phyloP scores from a whole-genome alignment of 2,888 invertebrate genomes.

The Lymantria dispar region DNA sequence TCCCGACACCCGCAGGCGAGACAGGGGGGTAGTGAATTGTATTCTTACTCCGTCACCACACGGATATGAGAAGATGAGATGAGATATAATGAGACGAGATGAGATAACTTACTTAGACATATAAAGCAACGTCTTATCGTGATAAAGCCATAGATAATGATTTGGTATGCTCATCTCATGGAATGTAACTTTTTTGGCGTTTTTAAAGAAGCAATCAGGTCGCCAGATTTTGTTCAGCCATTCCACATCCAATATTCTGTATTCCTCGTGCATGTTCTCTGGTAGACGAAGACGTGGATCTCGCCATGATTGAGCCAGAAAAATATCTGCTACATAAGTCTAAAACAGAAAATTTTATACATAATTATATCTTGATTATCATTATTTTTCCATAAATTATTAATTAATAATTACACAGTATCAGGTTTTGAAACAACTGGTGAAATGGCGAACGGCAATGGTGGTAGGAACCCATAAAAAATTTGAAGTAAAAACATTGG shows the following conservation, averaged over 20 bases:
- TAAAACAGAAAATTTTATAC: slow-evolving; percentile 54
- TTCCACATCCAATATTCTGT: slow-evolving; percentile 93
- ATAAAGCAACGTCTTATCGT: slow-evolving; percentile 94
- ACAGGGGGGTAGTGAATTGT: too few species aligned
- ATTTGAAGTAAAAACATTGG: too few species aligned
- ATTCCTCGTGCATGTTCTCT: slow-evolving; percentile 97
- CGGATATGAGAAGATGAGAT: too few species aligned
- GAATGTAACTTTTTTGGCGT: slow-evolving; percentile 96
- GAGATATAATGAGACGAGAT: neutral
- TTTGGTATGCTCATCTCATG: slow-evolving; percentile 98
- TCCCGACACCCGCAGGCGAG: too few species aligned
- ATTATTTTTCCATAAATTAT: too few species aligned
- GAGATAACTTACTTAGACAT: slow-evolving; percentile 91
- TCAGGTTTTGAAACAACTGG: too few species aligned
- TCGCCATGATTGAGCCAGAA: slow-evolving; percentile 95
- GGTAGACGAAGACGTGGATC: slow-evolving; percentile 93
- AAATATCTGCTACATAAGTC: slow-evolving; percentile 97
- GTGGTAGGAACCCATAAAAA: too few species aligned
- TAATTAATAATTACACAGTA: too few species aligned
- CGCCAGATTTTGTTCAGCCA: slow-evolving; percentile 96
- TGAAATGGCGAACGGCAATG: too few species aligned
- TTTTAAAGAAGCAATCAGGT: slow-evolving; percentile 96
- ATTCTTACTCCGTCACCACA: too few species aligned
- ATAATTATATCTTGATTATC: neutral
- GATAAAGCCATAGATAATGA: slow-evolving; percentile 95